Base-by-base conservation (phyloP, 92 coral and sea anemone genomes). In the Paragorgia papillata region DNA sequence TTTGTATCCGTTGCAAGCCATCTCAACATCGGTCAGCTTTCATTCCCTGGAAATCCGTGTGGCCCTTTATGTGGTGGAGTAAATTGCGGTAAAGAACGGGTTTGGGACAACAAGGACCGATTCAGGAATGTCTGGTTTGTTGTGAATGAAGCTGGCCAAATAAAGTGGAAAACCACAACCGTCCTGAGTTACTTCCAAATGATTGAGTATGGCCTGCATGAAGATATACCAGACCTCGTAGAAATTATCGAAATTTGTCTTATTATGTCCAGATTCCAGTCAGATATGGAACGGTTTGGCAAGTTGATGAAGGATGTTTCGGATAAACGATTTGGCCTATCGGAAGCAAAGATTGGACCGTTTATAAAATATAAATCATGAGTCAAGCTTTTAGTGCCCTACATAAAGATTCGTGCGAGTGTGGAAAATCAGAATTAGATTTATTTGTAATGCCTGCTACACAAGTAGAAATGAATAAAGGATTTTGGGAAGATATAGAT, bases 261-360 rank as follows among this genome's bases (percentile, higher is more conserved):
- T n/a, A n/a, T n/a, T n/a, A n/a, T n/a, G n/a, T 65, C 73, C 26
- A 65, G 73, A 65, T 65, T 51, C 4, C 73, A 65, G 54, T 65
- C 73, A 9, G 51, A 65, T 41, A 65, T 3, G 0, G 19, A 65
- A 65, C 49, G 73, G 18, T 34, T 20, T 34, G 73, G 73, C 8
- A 65, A 65, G 25, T 43, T 65, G 19, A 62, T 25, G 34, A 62
- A 44, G 49, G 74, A 43, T 67, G 74, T 67, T 0, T 43, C 74
- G 26, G 57, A 67, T 12, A 67, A 67, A 10, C 57, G 74, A 12
- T 67, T 22, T 25, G 57, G 44, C n/a, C n/a, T n/a, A n/a, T n/a
- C n/a, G n/a, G n/a, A n/a, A n/a, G n/a, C n/a, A n/a, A n/a, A n/a
- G n/a, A n/a, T n/a, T n/a, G n/a, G n/a, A n/a, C n/a, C n/a, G n/a